These are phyloP conservation scores for Isichthys henryi DNA, from an alignment of 2,113 vertebrate species.

Conservation along the genomic window DNA sequence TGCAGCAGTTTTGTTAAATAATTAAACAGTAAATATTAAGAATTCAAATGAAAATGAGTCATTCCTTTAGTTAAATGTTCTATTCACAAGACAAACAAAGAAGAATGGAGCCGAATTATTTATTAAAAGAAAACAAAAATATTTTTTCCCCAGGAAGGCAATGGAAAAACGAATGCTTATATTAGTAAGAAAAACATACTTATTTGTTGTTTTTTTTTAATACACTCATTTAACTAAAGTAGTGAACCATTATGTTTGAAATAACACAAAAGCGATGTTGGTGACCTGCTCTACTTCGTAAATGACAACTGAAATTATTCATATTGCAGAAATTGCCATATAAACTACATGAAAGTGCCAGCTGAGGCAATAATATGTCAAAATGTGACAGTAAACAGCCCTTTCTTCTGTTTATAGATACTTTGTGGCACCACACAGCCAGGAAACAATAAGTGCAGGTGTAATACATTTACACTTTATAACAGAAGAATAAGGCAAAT, in stretches of 20 bases:
- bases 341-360: neutral
- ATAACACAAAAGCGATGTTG: neutral
- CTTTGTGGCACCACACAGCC: neutral
- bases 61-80: neutral
- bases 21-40: neutral
- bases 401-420: neutral
- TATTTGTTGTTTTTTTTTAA: neutral
- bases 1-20: neutral
- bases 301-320: neutral
- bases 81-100: neutral
- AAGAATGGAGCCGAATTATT: neutral
- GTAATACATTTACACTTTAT: neutral
- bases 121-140: neutral
- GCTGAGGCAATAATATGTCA: neutral
- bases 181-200: neutral
- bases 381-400: neutral
- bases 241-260: neutral
- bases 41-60: neutral
- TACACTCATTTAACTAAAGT: neutral
- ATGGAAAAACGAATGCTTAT: neutral
- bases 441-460: neutral
- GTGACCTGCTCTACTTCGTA: neutral
- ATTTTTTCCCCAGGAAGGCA: neutral
- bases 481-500: neutral
- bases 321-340: neutral